Conservation (phyloP, 2,888 invertebrate genomes). For the Eudemis profundana region DNA sequence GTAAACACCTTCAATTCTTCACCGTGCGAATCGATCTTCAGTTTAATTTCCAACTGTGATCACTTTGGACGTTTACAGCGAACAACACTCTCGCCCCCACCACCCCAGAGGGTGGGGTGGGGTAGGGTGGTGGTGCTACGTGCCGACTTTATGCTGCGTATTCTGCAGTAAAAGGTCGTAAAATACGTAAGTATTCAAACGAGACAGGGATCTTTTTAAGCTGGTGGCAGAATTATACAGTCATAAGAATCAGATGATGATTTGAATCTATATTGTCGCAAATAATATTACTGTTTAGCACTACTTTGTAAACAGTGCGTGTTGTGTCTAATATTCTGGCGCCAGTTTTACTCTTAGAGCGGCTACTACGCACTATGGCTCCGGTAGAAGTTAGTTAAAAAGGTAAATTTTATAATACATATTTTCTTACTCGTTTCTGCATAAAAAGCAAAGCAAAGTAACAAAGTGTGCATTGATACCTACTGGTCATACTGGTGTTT, state of each 20-base stretch:
- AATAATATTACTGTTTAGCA: conserved; percentile 19
- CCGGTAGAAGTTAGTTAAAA: too few relatives aligned
- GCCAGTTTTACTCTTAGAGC: not conserved
- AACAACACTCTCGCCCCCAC: conserved; percentile 68
- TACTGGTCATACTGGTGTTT: too few relatives aligned
- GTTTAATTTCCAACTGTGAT: conserved; percentile 57
- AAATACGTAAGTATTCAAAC: conserved; percentile 15
- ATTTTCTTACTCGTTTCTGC: too few relatives aligned
- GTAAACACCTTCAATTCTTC: conserved; percentile 42
- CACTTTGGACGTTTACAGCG: conserved; percentile 77
- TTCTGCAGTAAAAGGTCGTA: conserved; percentile 21
- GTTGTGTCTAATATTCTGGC: not conserved
- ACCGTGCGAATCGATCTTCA: conserved; percentile 46
- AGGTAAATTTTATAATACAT: too few relatives aligned
- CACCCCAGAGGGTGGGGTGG: too few relatives aligned
- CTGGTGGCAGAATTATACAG: not conserved
- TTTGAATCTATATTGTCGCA: conserved; percentile 20
- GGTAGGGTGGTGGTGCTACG: conserved; percentile 2
- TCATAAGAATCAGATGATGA: conserved; percentile 17
- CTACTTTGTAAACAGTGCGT: conserved; percentile 1
- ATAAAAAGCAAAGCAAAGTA: too few relatives aligned
- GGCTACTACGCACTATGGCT: not conserved
- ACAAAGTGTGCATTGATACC: too few relatives aligned
- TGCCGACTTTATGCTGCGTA: conserved; percentile 17
- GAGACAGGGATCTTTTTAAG: conserved; percentile 8